These are phyloP conservation scores for Drosophila repletoides DNA, from an alignment of 1,140 invertebrate genomes.

Conservation along the genomic window DNA sequence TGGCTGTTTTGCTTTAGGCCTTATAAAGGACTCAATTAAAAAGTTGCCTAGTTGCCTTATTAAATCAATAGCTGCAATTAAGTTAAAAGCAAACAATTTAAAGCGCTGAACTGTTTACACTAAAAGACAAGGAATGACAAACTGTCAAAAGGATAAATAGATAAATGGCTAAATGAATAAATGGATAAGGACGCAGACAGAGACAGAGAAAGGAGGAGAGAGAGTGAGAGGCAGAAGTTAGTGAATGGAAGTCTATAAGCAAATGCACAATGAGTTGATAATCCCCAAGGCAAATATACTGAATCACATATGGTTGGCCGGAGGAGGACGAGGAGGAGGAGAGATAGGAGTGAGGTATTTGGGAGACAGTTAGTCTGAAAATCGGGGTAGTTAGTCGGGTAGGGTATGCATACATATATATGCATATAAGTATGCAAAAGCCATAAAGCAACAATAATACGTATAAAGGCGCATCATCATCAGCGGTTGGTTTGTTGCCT, in stretches of 20 bases:
- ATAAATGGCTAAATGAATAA: conserved; percentile 18
- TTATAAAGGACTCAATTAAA: background rate
- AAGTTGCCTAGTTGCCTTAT: conserved; percentile 12
- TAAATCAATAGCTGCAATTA: conserved; percentile 50
- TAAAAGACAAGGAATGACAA: conserved; percentile 16
- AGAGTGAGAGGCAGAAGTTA: conserved; percentile 14
- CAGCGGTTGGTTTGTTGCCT: conserved; percentile 27
- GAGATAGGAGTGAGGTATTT: conserved; percentile 17
- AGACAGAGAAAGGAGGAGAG: background rate
- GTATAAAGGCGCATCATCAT: conserved; percentile 80
- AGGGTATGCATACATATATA: conserved; percentile 19
- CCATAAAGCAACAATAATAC: conserved; percentile 78
- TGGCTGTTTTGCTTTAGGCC: too few species aligned
- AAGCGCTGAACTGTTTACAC: conserved; percentile 28
- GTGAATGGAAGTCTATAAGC: conserved; percentile 28
- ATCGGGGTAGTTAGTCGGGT: too few species aligned
- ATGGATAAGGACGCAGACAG: conserved; percentile 25
- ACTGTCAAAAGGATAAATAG: conserved; percentile 48
- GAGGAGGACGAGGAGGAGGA: background rate
- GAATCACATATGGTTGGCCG: background rate
- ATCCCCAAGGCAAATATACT: conserved; percentile 64
- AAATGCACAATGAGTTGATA: conserved; percentile 77
- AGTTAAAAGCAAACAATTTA: conserved; percentile 30
- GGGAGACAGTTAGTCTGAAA: conserved; percentile 21
- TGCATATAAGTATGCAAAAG: conserved; percentile 67